Base-by-base conservation (phyloP, 1,140 invertebrate species). In the Coenobita brevimanus region DNA sequence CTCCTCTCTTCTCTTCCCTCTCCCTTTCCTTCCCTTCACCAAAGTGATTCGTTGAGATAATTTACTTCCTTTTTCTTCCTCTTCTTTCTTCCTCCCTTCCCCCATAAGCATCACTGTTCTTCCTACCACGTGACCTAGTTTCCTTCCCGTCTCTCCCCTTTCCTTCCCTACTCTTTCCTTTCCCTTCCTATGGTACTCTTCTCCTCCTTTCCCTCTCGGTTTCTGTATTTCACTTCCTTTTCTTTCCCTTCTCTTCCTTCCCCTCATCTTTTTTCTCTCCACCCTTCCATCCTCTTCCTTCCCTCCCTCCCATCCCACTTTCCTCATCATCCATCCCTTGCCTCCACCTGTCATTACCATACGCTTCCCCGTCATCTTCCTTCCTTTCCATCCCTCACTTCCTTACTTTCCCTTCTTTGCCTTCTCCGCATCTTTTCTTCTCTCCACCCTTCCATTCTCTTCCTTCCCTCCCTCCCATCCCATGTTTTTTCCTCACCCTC, bases 381-480 rank as follows among this genome's bases (percentile, higher is more conserved):
- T 24, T 24, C n/a, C 21, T 67, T 8, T 67, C 30, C n/a, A 6
- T 67, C 30, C 8, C 30, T 67, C 30, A 10, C n/a, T 67, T 8
- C n/a, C 30, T 67, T 24, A 10, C 21, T 24, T 8, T 33, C 62
- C 8, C 30, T 33, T 24, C n/a, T 24, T 33, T 24, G 4, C 30
- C n/a, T 24, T 33, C 30, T 33, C 30, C n/a, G 4, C n/a, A 4
- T 33, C 30, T 33, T 24, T 33, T 24, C n/a, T 24, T 33, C n/a
- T n/a, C n/a, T n/a, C n/a, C 62, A 10, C 62, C n/a, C 62, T 67
- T n/a, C n/a, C 62, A 10, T n/a, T 67, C 62, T 67, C 62, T 67
- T n/a, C 6, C 17, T 50, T 17, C 17, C 17, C 46, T 50, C 46
- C 17, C 46, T 50, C 46, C 46, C 17, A 6, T 8, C 17, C 17